Evolutionary conservation across 64 coral and sea anemone species (phyloP), one percentile per base, ranked within the genome.

Genomic region (Stichodactyla mertensii): DNA sequence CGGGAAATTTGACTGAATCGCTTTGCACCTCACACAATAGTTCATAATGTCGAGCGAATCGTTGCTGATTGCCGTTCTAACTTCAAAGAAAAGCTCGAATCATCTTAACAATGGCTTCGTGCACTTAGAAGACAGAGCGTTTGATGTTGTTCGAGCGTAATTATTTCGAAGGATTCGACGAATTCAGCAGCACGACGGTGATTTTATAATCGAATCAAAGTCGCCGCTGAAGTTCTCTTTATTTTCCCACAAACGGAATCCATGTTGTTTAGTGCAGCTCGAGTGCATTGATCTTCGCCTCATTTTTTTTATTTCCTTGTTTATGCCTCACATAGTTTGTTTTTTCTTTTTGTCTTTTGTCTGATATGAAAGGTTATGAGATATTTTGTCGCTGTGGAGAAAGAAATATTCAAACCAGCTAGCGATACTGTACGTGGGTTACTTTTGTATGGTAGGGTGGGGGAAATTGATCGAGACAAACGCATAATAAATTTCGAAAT

Each of bases 1-100:
- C 89, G 89, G 89, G 89, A 90, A 90, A 90, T 90, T 90, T 90
- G 55, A 90, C 71, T 81, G 78, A 55, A 81, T 81, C 51, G 52
- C 78, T 81, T 81, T 81, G 78, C 78, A 81, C 78, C 78, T 81
- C 36, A 81, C 53, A 81, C 78, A 81, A 81, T 81, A 52, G 78
- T 55, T 81, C 36, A 31, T 81, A 81, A 81, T 81, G 78, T 81
- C 51, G 36, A 53, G 78, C 78, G 78, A 81, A 81, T 81, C 78
- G 78, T 55, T 81, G 78, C 78, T 20, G 36, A 81, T 53, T 81
- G 15, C 78, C 78, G 78, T 20, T 81, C 53, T 81, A 20, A 81
- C 78, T 53, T 81, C 51, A 81, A 81, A 81, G 78, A 81, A 81
- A 81, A 14, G 78, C 78, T 81, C 54, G 15, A 53, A 81, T 81